Evolutionary conservation across 2,888 invertebrate species (phyloP).

Genomic region (Serrognathus titanus): DNA sequence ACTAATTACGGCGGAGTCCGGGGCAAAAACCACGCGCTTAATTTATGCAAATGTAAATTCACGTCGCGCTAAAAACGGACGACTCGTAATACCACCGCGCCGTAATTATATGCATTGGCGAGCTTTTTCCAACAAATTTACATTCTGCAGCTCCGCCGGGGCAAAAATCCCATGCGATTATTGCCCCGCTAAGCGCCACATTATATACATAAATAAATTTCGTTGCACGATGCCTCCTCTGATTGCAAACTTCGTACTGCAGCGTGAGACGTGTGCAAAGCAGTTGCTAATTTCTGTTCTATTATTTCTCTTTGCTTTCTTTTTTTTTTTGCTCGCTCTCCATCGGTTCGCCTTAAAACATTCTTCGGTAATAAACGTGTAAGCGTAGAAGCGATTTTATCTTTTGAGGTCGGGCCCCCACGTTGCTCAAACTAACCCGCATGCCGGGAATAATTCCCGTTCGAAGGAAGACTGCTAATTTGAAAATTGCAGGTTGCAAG

Average conservation of each 20-base stretch:
- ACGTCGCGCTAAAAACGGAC: conserved; percentile 11
- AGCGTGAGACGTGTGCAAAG: background rate
- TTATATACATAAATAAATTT: background rate
- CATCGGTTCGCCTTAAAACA: background rate
- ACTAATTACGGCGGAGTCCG: conserved; percentile 1
- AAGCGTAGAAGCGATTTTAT: background rate
- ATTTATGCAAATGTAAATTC: conserved; percentile 11
- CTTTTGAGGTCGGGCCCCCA: no score
- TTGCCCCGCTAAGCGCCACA: conserved; percentile 1
- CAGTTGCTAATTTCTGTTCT: conserved; percentile 1
- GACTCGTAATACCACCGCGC: conserved; percentile 3
- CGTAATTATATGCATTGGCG: conserved; percentile 10
- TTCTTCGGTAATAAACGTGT: conserved; percentile 1
- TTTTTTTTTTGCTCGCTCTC: background rate
- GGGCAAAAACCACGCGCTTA: no score
- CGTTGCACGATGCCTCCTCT: background rate
- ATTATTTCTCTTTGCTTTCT: background rate
- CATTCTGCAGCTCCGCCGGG: background rate
- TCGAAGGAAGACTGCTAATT: no score
- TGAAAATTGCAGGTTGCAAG: no score
- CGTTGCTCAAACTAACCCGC: no score
- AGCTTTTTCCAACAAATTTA: conserved; percentile 7
- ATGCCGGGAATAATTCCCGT: no score
- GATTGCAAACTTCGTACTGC: conserved; percentile 8
- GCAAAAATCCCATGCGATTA: conserved; percentile 3